Conservation (phyloP, 2,797 vertebrate species). For the Pteropus rufus region DNA sequence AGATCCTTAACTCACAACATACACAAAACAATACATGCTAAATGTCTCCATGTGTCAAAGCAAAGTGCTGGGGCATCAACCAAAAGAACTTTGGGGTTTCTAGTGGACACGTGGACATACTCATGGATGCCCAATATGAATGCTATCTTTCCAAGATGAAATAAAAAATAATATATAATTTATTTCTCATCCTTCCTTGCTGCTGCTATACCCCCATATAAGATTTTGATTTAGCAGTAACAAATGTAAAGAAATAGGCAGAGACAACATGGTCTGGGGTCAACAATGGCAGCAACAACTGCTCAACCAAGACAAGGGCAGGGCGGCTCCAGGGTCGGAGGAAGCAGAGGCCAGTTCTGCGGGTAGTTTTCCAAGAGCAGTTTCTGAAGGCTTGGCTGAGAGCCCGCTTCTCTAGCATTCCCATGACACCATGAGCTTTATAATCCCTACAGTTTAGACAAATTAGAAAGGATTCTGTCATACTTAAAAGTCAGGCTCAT, state of each 20-base stretch:
- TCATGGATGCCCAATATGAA: not conserved
- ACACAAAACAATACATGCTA: not conserved
- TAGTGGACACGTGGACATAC: not conserved
- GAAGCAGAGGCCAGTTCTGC: not conserved
- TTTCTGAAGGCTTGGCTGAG: not conserved
- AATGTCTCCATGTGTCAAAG: not conserved
- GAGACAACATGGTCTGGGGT: not conserved
- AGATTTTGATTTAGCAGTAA: not conserved
- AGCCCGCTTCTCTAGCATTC: not conserved
- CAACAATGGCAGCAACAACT: not conserved
- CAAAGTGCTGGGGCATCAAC: not conserved
- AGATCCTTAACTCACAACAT: not conserved
- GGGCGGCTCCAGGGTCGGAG: not conserved
- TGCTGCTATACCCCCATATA: not conserved
- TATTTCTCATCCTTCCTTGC: not conserved
- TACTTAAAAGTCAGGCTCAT: not conserved
- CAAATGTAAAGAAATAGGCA: not conserved
- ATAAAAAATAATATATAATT: not conserved
- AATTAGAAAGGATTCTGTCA: not conserved
- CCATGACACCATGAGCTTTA: not conserved
- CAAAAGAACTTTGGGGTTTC: not conserved
- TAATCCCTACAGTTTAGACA: not conserved
- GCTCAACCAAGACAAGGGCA: no score
- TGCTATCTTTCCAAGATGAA: not conserved
- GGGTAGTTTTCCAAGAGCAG: not conserved